Conservation (phyloP, 2,888 invertebrate genomes). For the Volucella bombylans region DNA sequence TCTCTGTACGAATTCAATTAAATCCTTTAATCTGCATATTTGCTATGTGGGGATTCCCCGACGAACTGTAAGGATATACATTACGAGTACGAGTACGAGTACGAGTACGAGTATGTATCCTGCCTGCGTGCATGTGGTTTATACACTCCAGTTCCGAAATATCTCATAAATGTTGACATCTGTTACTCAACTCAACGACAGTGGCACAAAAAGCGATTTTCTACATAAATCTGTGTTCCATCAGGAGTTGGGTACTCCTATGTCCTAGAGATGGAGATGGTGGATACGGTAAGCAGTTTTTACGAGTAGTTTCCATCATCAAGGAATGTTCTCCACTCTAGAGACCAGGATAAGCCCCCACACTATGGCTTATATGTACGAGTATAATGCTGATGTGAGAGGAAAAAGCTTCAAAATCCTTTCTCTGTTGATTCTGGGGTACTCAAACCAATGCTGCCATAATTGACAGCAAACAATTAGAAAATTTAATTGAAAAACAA, state of each 20-base stretch:
- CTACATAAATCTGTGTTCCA: not conserved
- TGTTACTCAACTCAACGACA: conserved; percentile 52
- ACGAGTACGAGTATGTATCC: conserved; percentile 13
- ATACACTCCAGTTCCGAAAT: conserved; percentile 69
- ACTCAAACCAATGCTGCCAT: conserved; percentile 53
- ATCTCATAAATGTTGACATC: conserved; percentile 73
- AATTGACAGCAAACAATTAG: conserved; percentile 69
- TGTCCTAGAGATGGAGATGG: not conserved
- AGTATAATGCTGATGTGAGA: too few relatives aligned
- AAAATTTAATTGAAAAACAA: conserved; percentile 72
- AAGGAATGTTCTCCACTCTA: not conserved
- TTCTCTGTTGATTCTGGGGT: conserved; percentile 42
- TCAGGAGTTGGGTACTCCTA: not conserved
- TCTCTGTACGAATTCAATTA: conserved; percentile 65
- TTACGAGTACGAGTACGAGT: not conserved
- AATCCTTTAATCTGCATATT: conserved; percentile 72
- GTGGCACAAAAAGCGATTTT: conserved; percentile 5
- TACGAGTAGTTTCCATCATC: conserved; percentile 23
- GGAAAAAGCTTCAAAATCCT: too few relatives aligned
- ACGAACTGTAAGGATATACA: conserved; percentile 33
- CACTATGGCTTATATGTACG: too few relatives aligned
- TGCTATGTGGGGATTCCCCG: conserved; percentile 48
- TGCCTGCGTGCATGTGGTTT: conserved; percentile 67
- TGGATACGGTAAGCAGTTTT: not conserved
- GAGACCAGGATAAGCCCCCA: too few relatives aligned